Percentiles rank a stretch among this genome's conserved stretches.
Evolutionary conservation across 64 coral and sea anemone species (phyloP).

Genomic region (Porites lutea): DNA sequence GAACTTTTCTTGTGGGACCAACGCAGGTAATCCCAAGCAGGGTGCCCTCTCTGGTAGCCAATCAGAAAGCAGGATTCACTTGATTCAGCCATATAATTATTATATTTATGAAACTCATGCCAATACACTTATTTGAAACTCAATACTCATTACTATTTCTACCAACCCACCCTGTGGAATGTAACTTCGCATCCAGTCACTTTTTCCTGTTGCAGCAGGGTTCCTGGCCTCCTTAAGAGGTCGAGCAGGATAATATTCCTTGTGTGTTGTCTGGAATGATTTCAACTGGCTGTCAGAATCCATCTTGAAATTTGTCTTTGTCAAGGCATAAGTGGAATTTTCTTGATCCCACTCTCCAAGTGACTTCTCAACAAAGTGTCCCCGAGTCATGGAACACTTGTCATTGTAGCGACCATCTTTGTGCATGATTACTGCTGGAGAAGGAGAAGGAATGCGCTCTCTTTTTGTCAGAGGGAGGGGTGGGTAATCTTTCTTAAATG

Average conservation of each 20-base stretch:
- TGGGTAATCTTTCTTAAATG: constrained; percentile 92
- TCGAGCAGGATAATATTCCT: constrained; percentile 90
- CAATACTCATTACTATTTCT: no score
- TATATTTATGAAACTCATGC: no score
- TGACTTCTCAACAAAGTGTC: constrained; percentile 83
- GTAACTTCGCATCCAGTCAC: constrained; percentile 90
- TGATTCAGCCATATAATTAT: no score
- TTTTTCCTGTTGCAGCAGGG: constrained; percentile 70
- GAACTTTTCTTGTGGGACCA: no score
- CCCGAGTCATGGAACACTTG: constrained; percentile 78
- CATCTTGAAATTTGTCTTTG: constrained; percentile 94
- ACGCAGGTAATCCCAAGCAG: no score
- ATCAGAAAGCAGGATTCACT: no score
- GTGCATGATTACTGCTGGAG: constrained; percentile 88
- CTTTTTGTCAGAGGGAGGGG: constrained; percentile 89
- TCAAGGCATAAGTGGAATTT: constrained; percentile 56
- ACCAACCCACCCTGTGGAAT: constrained; percentile 87
- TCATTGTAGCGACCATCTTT: constrained; percentile 83
- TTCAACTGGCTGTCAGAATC: constrained; percentile 82
- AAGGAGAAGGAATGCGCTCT: constrained; percentile 84
- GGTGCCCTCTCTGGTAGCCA: no score
- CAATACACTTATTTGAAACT: no score
- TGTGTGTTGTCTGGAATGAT: constrained; percentile 92
- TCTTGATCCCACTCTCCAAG: constrained; percentile 26
- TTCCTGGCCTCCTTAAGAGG: constrained; percentile 77